phyloP scores from a whole-genome alignment of 2,888 invertebrate species.

The Cancer borealis region DNA sequence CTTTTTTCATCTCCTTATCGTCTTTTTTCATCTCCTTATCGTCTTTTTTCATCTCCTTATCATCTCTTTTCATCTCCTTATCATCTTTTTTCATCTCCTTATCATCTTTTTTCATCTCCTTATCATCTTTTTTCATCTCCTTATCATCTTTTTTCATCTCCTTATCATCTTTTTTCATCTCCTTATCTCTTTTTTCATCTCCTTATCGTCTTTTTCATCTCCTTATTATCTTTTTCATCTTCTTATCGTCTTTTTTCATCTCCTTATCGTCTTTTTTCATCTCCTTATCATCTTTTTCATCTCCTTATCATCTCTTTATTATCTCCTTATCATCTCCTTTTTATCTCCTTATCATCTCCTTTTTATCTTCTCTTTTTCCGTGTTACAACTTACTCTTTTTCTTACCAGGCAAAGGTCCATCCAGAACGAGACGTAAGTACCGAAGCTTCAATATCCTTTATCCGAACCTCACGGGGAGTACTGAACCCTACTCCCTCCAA shows the following conservation, averaged over 20 bases:
- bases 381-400: conserved; percentile 66
- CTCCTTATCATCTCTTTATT: background rate
- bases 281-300: background rate
- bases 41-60: background rate
- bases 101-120: background rate
- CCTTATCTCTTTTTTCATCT: background rate
- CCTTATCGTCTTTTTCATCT: background rate
- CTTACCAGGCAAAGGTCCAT: conserved; percentile 69
- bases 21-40: background rate
- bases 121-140: background rate
- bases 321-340: background rate
- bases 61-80: background rate
- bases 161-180: background rate
- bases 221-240: background rate
- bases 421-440: conserved; percentile 70
- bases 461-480: background rate
- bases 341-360: background rate
- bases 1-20: too few species aligned
- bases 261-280: too few species aligned
- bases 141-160: background rate
- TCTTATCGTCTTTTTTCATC: too few species aligned
- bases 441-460: background rate
- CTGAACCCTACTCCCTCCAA: background rate
- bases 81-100: background rate
- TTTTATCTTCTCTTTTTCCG: background rate